phyloP scores from a whole-genome alignment of 2,888 invertebrate genomes.

The Ophion ventricosus region DNA sequence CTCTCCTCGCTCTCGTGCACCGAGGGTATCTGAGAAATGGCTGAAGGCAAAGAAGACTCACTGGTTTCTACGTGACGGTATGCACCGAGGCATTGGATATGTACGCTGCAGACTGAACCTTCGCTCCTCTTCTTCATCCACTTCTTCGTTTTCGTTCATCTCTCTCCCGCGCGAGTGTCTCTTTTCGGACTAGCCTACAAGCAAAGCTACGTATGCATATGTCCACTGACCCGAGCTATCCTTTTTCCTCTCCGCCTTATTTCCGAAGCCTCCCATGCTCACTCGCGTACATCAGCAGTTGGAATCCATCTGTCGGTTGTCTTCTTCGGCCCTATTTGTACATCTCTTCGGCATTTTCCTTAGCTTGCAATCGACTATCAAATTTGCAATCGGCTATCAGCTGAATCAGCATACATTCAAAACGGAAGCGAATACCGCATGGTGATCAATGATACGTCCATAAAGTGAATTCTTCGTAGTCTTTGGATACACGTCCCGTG shows the following conservation, averaged over 20 bases:
- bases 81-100: conserved; percentile 74
- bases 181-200: conserved; percentile 67
- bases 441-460: not conserved
- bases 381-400: not conserved
- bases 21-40: conserved; percentile 68
- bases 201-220: conserved; percentile 69
- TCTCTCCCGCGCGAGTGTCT: conserved; percentile 59
- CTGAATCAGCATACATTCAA: not conserved
- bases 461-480: no score
- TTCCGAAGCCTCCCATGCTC: conserved; percentile 41
- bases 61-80: conserved; percentile 77
- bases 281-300: conserved; percentile 56
- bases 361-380: not conserved
- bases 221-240: conserved; percentile 55
- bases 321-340: conserved; percentile 32
- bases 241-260: conserved; percentile 31
- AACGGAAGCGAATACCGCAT: not conserved
- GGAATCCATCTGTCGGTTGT: conserved; percentile 55
- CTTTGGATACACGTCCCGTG: no score
- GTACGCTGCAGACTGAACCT: conserved; percentile 60
- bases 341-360: conserved; percentile 2
- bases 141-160: conserved; percentile 40
- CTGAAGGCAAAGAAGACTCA: conserved; percentile 72
- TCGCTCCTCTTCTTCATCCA: conserved; percentile 26
- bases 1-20: conserved; percentile 30